Conservation (phyloP, 2,888 invertebrate genomes). For the Podotricha telesiphe region DNA sequence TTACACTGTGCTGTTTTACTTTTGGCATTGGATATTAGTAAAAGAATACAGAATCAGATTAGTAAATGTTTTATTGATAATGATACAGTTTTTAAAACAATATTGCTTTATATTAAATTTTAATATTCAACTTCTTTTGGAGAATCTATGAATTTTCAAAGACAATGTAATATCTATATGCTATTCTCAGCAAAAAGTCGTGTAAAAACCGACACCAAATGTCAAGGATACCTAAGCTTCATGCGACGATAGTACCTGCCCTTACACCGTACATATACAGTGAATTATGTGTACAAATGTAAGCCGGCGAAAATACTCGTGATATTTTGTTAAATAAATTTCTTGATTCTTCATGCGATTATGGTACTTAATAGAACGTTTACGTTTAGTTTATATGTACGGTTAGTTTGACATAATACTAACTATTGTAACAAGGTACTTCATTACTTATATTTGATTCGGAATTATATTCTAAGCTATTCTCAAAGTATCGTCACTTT, state of each 20-base stretch:
- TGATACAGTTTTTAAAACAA: no score
- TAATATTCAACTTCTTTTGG: no score
- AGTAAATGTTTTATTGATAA: background rate
- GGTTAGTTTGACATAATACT: no score
- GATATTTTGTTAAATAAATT: background rate
- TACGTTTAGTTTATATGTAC: no score
- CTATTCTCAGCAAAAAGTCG: slow-evolving; percentile 21
- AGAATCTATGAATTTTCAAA: no score
- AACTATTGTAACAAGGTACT: background rate
- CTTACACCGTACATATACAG: background rate
- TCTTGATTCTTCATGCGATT: background rate
- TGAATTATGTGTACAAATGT: background rate
- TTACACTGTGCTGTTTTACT: background rate
- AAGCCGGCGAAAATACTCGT: background rate
- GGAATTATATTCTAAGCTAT: background rate
- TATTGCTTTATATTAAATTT: no score
- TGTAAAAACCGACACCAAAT: slow-evolving; percentile 30
- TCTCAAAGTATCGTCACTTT: background rate
- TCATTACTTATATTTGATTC: background rate
- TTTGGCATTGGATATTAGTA: no score
- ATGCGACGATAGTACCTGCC: slow-evolving; percentile 17
- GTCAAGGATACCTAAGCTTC: slow-evolving; percentile 32
- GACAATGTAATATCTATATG: no score
- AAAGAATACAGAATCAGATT: background rate
- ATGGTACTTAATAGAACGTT: background rate